Percentiles rank a stretch among this genome's conserved stretches.
phyloP scores from a whole-genome alignment of 53 echinoderm and acorn worm genomes.

The Zoroaster sp. region DNA sequence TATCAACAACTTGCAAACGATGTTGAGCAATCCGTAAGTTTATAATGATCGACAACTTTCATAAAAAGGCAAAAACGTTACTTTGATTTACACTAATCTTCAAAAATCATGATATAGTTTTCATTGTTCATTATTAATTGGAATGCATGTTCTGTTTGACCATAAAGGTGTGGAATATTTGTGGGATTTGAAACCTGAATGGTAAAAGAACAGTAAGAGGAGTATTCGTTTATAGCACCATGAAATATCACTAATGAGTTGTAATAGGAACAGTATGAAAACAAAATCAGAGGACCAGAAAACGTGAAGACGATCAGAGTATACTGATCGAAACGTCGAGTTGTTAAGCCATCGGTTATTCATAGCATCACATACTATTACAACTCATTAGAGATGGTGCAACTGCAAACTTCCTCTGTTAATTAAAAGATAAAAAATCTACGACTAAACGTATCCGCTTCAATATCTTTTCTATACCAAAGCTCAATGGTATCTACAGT shows the following conservation, averaged over 20 bases:
- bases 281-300: no score
- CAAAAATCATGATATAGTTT: neutral
- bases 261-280: no score
- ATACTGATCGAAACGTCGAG: no score
- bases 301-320: no score
- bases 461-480: neutral
- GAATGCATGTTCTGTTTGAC: neutral
- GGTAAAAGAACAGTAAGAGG: no score
- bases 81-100: neutral
- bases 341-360: neutral
- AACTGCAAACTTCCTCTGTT: neutral
- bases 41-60: neutral
- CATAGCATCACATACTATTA: no score
- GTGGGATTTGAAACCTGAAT: no score
- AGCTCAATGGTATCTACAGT: neutral
- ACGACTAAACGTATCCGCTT: neutral
- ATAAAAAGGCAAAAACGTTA: neutral
- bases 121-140: neutral
- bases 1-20: neutral
- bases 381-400: no score
- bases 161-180: neutral
- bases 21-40: conserved; percentile 12
- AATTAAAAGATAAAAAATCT: neutral
- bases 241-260: no score
- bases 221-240: no score